Base-by-base conservation (phyloP, 2,113 vertebrate species). In the Psettodes erumei region DNA sequence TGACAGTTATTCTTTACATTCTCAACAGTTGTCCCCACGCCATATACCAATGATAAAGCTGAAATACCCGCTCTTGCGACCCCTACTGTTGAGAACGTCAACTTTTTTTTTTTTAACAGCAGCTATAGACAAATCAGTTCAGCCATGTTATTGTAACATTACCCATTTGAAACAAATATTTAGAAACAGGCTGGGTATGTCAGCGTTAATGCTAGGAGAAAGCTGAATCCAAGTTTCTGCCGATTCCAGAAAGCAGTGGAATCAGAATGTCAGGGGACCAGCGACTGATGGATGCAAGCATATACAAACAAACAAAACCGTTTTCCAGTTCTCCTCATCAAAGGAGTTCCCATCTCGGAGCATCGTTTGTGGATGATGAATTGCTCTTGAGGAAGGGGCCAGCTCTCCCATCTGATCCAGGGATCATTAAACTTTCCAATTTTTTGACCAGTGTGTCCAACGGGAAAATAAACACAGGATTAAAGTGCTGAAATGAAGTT, bases 381-480 rank as follows among this genome's bases (percentile, higher is more conserved):
- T 38, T 2, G 3, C 40, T 63, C 71, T 74, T 68, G 63, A 73
- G 53, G 64, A 73, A 33, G 18, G n/a, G 43, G 73, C 51, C 76
- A 84, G 56, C 59, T 60, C 38, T 74, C 55, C 19, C 23, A 38
- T 75, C 51, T 4, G 18, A 61, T 85, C 66, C 72, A 71, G 72
- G 54, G 45, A 28, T n/a, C 61, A 67, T 85, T 78, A 81, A 88
- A 83, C 67, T 81, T 86, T 90, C 67, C 86, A 74, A 73, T n/a
- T 82, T 72, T 84, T 82, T 89, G 79, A 88, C 83, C 84, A 70
- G 60, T 53, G 16, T 48, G 75, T 89, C 89, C 81, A 81, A 87
- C 63, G 79, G 75, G 84, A 86, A 91, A 87, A 89, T 77, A 91
- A 92, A 88, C 89, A 83, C 56, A 74, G 84, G 86, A 88, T 88